Conservation (phyloP, 2,888 invertebrate species). For the Aspidapion aeneum region DNA sequence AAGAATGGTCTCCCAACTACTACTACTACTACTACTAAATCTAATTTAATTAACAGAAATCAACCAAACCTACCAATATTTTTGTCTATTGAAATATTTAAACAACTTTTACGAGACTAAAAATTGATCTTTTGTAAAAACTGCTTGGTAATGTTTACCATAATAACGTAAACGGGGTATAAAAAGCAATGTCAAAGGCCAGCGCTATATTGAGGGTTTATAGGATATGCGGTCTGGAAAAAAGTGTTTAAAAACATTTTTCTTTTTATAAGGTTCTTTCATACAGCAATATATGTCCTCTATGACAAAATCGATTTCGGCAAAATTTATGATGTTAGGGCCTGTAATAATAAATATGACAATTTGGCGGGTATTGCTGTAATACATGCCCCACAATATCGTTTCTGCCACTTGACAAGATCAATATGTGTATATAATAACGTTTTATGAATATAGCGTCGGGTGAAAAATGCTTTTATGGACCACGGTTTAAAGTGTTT, state of each 20-base stretch:
- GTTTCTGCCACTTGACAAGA: constrained; percentile 7
- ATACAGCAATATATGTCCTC: background rate
- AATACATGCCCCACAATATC: constrained; percentile 10
- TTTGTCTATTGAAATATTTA: too few species aligned
- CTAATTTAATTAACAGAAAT: too few species aligned
- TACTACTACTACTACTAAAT: too few species aligned
- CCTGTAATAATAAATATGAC: constrained; percentile 10
- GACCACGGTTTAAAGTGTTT: background rate
- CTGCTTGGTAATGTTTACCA: too few species aligned
- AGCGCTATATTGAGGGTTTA: background rate
- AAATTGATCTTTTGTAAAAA: too few species aligned
- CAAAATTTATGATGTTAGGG: constrained; percentile 10
- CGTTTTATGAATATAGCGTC: background rate
- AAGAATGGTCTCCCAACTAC: too few species aligned
- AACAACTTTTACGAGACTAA: too few species aligned
- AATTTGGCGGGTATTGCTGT: constrained; percentile 9
- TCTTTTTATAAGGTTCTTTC: background rate
- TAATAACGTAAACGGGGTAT: too few species aligned
- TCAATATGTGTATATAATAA: background rate
- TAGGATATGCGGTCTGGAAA: background rate
- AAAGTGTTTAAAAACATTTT: background rate
- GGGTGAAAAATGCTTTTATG: background rate
- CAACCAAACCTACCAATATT: too few species aligned
- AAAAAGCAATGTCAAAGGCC: too few species aligned
- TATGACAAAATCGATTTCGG: constrained; percentile 10